phyloP scores from a whole-genome alignment of 2,888 invertebrate species.

The Andrena bicolor region DNA sequence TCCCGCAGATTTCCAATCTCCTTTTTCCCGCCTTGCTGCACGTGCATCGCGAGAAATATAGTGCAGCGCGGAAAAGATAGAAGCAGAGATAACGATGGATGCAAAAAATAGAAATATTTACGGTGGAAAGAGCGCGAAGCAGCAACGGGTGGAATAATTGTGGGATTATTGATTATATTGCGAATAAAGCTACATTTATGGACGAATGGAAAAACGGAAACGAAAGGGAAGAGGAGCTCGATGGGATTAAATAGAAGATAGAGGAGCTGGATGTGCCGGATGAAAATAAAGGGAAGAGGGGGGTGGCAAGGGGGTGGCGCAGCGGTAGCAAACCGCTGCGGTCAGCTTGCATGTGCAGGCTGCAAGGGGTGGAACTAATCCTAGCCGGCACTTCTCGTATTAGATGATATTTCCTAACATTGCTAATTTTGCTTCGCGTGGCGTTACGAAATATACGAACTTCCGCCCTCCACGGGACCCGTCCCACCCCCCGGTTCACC shows the following conservation, averaged over 20 bases:
- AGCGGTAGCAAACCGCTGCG: slow-evolving; percentile 66
- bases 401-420: slow-evolving; percentile 71
- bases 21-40: slow-evolving; percentile 44
- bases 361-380: slow-evolving; percentile 71
- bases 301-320: not conserved
- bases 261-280: not conserved
- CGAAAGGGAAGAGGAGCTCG: not conserved
- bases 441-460: slow-evolving; percentile 56
- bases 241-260: not conserved
- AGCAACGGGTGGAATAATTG: not conserved
- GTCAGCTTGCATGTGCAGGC: slow-evolving; percentile 64
- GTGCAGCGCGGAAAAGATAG: not conserved
- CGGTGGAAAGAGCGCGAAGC: not conserved
- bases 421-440: slow-evolving; percentile 66
- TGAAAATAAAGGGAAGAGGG: not conserved
- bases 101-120: not conserved
- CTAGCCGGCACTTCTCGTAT: slow-evolving; percentile 64
- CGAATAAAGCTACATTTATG: not conserved
- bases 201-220: not conserved
- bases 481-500: not conserved
- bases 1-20: slow-evolving; percentile 79
- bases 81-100: not conserved
- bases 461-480: not conserved
- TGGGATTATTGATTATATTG: no score
- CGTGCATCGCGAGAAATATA: not conserved